These are phyloP conservation scores for Cotesia chilonis DNA, from an alignment of 1,140 invertebrate species.

Conservation along the genomic window DNA sequence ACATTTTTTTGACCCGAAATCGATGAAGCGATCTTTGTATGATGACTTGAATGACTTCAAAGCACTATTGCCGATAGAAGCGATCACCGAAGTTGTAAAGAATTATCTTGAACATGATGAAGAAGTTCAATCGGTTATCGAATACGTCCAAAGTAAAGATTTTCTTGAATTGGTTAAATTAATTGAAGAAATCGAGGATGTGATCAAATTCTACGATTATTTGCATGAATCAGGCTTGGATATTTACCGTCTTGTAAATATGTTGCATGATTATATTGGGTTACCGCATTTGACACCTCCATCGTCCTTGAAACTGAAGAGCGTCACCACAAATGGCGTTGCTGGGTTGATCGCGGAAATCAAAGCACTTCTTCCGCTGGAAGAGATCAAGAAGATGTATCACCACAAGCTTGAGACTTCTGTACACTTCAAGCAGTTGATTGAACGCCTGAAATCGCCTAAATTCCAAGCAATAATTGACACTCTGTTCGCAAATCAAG, in stretches of 20 bases:
- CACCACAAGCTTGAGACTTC: slow-evolving; percentile 45
- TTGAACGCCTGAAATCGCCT: slow-evolving; percentile 35
- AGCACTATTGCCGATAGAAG: slow-evolving; percentile 30
- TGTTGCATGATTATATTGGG: slow-evolving; percentile 32
- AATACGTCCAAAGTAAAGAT: slow-evolving; percentile 36
- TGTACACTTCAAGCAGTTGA: slow-evolving; percentile 37
- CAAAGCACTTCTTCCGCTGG: slow-evolving; percentile 40
- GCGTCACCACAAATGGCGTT: slow-evolving; percentile 36
- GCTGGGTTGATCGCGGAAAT: slow-evolving; percentile 43
- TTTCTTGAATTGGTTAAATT: slow-evolving; percentile 39
- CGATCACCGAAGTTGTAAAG: slow-evolving; percentile 20
- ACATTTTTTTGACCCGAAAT: too few relatives aligned
- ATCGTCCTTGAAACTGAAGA: slow-evolving; percentile 7
- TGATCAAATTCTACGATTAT: slow-evolving; percentile 29
- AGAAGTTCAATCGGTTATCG: slow-evolving; percentile 36
- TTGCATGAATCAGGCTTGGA: slow-evolving; percentile 40
- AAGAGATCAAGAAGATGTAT: slow-evolving; percentile 43
- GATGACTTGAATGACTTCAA: slow-evolving; percentile 42
- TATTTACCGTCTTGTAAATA: slow-evolving; percentile 24
- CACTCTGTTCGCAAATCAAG: slow-evolving; percentile 33
- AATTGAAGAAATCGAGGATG: slow-evolving; percentile 40
- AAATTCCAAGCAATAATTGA: slow-evolving; percentile 41
- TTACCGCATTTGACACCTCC: neutral
- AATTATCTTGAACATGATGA: slow-evolving; percentile 41
- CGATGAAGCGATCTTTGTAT: neutral